phyloP scores from a whole-genome alignment of 2,888 invertebrate species.

The Pseudococcus longispinus region DNA sequence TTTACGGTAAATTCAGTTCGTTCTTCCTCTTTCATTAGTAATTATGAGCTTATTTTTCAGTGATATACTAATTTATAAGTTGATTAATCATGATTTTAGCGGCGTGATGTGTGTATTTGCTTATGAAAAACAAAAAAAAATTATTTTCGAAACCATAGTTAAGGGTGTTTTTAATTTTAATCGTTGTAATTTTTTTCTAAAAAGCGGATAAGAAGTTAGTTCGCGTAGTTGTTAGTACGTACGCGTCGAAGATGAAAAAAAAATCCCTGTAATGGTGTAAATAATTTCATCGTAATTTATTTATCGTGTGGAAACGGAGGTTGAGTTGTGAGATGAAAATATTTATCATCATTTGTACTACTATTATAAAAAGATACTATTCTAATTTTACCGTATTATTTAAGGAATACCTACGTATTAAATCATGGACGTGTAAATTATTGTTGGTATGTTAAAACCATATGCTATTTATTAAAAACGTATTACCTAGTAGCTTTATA shows the following conservation, averaged over 20 bases:
- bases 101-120: conserved; percentile 9
- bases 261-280: conserved; percentile 25
- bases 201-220: not conserved
- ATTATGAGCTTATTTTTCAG: conserved; percentile 55
- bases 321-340: conserved; percentile 8
- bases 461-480: not conserved
- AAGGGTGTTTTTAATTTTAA: conserved; percentile 25
- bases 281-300: conserved; percentile 22
- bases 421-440: conserved; percentile 7
- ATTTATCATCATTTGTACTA: conserved; percentile 1
- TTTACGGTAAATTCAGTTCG: not conserved
- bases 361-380: not conserved
- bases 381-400: conserved; percentile 39
- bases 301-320: not conserved
- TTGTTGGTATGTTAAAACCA: conserved; percentile 3
- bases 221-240: not conserved
- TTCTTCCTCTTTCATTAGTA: conserved; percentile 55
- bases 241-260: conserved; percentile 1
- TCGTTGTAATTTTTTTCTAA: not conserved
- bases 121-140: conserved; percentile 2
- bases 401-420: conserved; percentile 12
- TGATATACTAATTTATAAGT: conserved; percentile 55
- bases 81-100: conserved; percentile 15
- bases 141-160: not conserved
- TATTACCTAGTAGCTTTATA: not conserved